Base-by-base conservation (phyloP, 1,140 invertebrate species). In the Papilio xuthus region DNA sequence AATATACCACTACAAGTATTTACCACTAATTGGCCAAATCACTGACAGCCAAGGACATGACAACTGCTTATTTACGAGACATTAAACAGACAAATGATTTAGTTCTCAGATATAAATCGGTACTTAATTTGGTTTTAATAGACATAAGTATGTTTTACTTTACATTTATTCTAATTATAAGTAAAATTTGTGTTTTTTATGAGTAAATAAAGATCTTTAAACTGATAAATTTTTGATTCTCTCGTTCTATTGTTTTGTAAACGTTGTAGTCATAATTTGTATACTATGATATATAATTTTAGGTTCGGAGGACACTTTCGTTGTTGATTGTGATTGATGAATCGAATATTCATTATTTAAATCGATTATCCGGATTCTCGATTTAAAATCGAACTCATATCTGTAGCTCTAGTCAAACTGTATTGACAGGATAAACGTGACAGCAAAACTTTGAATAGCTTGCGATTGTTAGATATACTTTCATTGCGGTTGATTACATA, bases 401-500 rank as follows among this genome's bases (percentile, higher is more conserved):
- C 26, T 7, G 23, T n/a, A 75, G 72, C 32, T 75, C 73, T 32
- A 56, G 47, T 75, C 13, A 60, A 63, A 60, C 74, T n/a, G 32
- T 75, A 60, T 63, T 53, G 18, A 23, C 50, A 37, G 50, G 32
- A 37, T 42, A 60, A 76, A 41, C 74, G 74, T 60, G 50, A 63
- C 53, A 76, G 74, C 28, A 41, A 60, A 60, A 76, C 50, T 60
- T 20, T 12, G 26, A 60, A 76, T 76, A 32, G 74, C 41, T 76
- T 76, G 53, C 53, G 53, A 60, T 60, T 76, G 74, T 76, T 13
- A 37, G 15, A 41, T 53, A 13, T 28, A 12, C 13, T 60, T 41
- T 9, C 37, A 12, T 41, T 76, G 74, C 37, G 18, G 47, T 26
- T 76, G 2, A 3, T n/a, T 10, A 32, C 37, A 75, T 15, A 32